Evolutionary conservation across 2,113 vertebrate genomes (phyloP), one percentile per base, ranked within the genome.

Genomic region (Turdus rufiventris): DNA sequence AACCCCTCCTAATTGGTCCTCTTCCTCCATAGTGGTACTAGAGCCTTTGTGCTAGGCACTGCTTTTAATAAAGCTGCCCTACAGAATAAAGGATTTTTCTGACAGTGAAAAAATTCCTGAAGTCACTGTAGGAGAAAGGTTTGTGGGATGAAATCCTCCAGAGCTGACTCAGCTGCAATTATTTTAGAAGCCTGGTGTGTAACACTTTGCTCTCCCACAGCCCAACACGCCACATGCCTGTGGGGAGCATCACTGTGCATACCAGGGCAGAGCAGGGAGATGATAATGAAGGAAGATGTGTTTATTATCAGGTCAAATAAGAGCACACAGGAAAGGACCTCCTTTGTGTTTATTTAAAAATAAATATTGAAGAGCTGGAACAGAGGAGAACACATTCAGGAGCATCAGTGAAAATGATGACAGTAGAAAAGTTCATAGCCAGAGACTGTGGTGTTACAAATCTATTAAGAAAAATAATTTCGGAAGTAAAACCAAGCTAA

Each of bases 151-250:
- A 74, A 40, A 12, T 21, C 42, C 26, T 81, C 51, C 24, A 57
- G n/a, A 63, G 42, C n/a, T 24, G 26, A 45, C 18, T 50, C 11
- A 28, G 24, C 45, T 70, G 66, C n/a, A 33, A 3, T 20, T 18
- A 31, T 56, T 78, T 85, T 28, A 26, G 60, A 62, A 51, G 33
- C 15, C 28, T 47, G 25, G 12, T 73, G 50, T 42, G 42, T 51
- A 86, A 50, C 8, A 6, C 8, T 9, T 26, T 26, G 54, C 14
- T 65, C 3, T 85, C 53, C 60, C 19, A 43, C 7, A 33, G 23
- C 60, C 33, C 31, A 45, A 8, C 5, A 20, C 19, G 13, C 9
- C 25, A 29, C 0, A 1, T 20, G 26, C 7, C 15, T 54, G 31
- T 13, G 34, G 34, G 56, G 38, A 71, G 31, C 5, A 31, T 53